These are phyloP conservation scores for Promerops cafer DNA, from an alignment of 2,113 vertebrate species.

Conservation along the genomic window DNA sequence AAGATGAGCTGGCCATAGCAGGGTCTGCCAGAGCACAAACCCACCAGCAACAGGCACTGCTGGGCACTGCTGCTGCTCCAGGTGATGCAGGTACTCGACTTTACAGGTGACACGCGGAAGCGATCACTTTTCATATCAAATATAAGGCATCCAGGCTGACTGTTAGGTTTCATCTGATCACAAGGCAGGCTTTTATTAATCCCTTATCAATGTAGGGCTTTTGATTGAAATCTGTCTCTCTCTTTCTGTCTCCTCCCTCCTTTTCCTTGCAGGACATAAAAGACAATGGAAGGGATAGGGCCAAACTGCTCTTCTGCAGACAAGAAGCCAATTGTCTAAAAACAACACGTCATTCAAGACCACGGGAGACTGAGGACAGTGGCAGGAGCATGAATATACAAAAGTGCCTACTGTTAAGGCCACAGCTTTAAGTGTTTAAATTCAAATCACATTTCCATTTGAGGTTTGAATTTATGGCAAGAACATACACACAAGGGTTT, in stretches of 20 bases:
- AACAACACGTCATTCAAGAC: conserved; percentile 81
- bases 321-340: conserved; percentile 86
- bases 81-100: fast-evolving
- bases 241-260: neutral
- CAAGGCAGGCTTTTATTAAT: conserved; percentile 57
- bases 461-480: conserved; percentile 66
- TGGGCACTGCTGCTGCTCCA: neutral
- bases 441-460: conserved; percentile 70
- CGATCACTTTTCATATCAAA: conserved; percentile 23
- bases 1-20: fast-evolving
- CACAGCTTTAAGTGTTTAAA: conserved; percentile 66
- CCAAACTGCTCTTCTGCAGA: conserved; percentile 76
- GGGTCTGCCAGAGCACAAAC: neutral
- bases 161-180: conserved; percentile 41
- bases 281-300: conserved; percentile 75
- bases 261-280: conserved; percentile 60
- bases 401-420: conserved; percentile 78
- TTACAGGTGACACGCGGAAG: neutral
- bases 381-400: conserved; percentile 77
- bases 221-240: conserved; percentile 53
- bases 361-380: conserved; percentile 68
- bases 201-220: conserved; percentile 48
- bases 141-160: neutral
- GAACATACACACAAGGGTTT: conserved; percentile 53
- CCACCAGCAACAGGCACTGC: fast-evolving